Base-by-base conservation (phyloP, 2,888 invertebrate genomes). In the Hyposoter didymator region DNA sequence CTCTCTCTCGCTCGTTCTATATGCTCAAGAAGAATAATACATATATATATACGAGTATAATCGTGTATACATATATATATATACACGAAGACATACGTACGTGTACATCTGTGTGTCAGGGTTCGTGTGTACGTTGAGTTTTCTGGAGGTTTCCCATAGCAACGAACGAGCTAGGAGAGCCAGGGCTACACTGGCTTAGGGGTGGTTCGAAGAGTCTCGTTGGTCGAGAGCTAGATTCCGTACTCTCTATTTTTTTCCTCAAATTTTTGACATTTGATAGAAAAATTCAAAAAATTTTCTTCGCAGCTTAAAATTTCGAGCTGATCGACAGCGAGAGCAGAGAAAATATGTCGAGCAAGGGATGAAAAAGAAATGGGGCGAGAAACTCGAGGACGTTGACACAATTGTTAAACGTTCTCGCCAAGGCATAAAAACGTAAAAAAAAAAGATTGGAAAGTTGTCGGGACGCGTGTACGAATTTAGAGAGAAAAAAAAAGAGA, bases 131-230 rank as follows among this genome's bases (percentile, higher is more conserved):
- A 91, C 89, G 92, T 90, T 88, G 92, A 93, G 93, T 93, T 93
- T 93, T 93, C 93, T 93, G 92, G 93, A 93, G 93, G 93, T 93
- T 92, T 94, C 93, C 93, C 93, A 91, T 93, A 92, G 93, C 93
- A 94, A 94, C 93, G 92, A 92, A 84, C 80, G 85, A 87, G 84
- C 80, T 80, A 78, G 84, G 67, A 78, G 67, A 78, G 78, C 67
- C 78, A 43, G 78, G 49, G 72, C 62, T 72, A 72, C 90, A 90
- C 45, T 88, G 90, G 91, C 91, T 92, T 91, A 92, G 91, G 91
- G 92, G 90, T 91, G 91, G 92, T 91, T 92, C 90, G 90, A 90
- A 92, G 92, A 92, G 92, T 91, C 91, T 90, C 92, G 90, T 90
- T 90, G 91, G 90, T 83, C 82, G 73, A 78, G 92, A 91, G 90